Evolutionary conservation across 2,888 invertebrate species (phyloP).

Genomic region (Drosophila kanekoi): DNA sequence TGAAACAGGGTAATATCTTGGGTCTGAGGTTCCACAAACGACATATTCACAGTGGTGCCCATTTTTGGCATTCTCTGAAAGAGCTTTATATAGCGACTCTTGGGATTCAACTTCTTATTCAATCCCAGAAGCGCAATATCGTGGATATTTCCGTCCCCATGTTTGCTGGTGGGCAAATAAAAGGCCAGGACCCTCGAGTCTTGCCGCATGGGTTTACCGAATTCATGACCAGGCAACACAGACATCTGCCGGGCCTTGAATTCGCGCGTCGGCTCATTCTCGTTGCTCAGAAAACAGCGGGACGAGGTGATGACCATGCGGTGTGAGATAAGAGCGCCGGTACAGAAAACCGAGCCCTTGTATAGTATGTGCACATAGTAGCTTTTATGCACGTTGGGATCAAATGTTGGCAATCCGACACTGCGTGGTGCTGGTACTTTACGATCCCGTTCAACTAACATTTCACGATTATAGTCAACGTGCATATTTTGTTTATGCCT

Average conservation of each 20-base stretch:
- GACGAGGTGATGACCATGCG: constrained; percentile 60
- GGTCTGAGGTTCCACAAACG: constrained; percentile 10
- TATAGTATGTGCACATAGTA: constrained; percentile 52
- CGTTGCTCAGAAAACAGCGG: constrained; percentile 34
- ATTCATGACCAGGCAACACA: constrained; percentile 28
- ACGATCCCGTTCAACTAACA: constrained; percentile 5
- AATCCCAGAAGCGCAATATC: constrained; percentile 41
- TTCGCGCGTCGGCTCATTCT: not conserved
- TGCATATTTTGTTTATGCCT: constrained; percentile 25
- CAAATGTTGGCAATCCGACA: constrained; percentile 1
- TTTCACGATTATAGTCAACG: constrained; percentile 39
- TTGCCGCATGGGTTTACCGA: not conserved
- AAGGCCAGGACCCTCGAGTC: constrained; percentile 29
- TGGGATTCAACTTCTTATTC: constrained; percentile 1
- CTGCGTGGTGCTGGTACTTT: rapidly evolving
- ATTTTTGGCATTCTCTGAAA: not conserved
- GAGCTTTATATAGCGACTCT: constrained; percentile 21
- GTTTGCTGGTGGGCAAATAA: constrained; percentile 26
- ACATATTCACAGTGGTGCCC: constrained; percentile 8
- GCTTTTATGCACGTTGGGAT: constrained; percentile 8
- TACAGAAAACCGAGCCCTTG: constrained; percentile 44
- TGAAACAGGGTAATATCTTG: constrained; percentile 10
- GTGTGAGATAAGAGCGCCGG: constrained; percentile 44
- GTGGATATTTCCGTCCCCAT: not conserved
- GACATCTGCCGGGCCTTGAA: constrained; percentile 38